phyloP scores from a whole-genome alignment of 2,797 vertebrate species.

The Lagocephalus sceleratus region DNA sequence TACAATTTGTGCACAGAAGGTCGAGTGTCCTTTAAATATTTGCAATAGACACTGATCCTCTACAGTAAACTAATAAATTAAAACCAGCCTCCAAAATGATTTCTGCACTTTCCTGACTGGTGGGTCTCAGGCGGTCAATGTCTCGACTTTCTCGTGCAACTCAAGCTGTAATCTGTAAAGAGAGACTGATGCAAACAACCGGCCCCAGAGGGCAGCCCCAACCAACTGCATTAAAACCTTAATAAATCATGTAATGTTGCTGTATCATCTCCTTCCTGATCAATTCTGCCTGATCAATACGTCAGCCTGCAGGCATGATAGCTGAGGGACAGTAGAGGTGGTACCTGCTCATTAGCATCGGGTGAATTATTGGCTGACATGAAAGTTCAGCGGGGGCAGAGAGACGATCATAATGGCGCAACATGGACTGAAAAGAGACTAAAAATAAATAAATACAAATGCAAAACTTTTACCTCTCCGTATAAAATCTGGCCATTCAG shows the following conservation, averaged over 20 bases:
- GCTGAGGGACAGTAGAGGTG: conserved; percentile 54
- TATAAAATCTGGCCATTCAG: conserved; percentile 9
- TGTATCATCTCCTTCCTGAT: conserved; percentile 75
- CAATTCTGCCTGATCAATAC: conserved; percentile 76
- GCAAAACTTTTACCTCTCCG: too few species aligned
- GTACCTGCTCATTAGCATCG: conserved; percentile 72
- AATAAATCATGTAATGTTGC: conserved; percentile 79
- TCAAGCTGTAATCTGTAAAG: conserved; percentile 43
- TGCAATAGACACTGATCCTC: too few species aligned
- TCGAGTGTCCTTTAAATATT: background rate
- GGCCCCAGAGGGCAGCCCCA: conserved; percentile 50
- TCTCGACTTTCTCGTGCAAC: conserved; percentile 23
- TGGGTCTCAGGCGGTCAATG: conserved; percentile 22
- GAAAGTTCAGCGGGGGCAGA: conserved; percentile 16
- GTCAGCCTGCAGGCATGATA: conserved; percentile 71
- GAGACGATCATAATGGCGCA: conserved; percentile 38
- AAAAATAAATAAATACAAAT: conserved; percentile 15
- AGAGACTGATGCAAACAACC: conserved; percentile 53
- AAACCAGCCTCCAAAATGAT: conserved; percentile 24
- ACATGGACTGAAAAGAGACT: conserved; percentile 42
- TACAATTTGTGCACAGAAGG: too few species aligned
- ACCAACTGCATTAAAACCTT: conserved; percentile 67
- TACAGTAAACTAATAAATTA: conserved; percentile 13
- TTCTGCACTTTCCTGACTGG: conserved; percentile 29
- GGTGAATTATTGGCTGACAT: conserved; percentile 65